Percentiles rank a stretch among this genome's conserved stretches.
phyloP scores from a whole-genome alignment of 2,113 vertebrate species.

The Vulpes ferrilata region DNA sequence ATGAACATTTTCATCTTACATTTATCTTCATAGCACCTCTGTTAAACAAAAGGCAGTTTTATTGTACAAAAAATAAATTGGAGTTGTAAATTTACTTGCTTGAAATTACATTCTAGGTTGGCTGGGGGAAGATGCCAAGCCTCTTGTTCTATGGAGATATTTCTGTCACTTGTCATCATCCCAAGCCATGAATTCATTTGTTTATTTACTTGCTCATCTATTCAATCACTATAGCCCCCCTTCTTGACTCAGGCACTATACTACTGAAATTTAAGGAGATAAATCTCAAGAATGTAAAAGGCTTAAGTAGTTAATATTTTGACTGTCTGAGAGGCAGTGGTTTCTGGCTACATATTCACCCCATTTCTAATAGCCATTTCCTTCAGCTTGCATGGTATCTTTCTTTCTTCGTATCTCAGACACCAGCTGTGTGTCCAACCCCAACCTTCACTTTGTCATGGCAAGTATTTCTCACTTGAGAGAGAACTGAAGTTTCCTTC shows the following conservation, averaged over 20 bases:
- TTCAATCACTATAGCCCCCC: not conserved
- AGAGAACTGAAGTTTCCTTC: not conserved
- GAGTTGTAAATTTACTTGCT: constrained; percentile 9
- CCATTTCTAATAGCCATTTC: not conserved
- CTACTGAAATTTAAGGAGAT: not conserved
- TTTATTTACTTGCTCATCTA: not conserved
- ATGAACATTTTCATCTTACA: not conserved
- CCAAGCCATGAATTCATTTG: not conserved
- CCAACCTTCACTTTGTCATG: not conserved
- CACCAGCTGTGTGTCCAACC: not conserved
- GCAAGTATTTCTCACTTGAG: not conserved
- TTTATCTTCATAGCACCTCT: constrained; percentile 12
- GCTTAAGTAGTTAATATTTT: not conserved
- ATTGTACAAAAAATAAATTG: not conserved
- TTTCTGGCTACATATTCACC: too few species aligned
- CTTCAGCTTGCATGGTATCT: not conserved
- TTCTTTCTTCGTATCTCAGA: not conserved
- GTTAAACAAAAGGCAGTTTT: constrained; percentile 12
- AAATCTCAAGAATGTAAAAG: not conserved
- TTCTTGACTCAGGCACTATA: not conserved
- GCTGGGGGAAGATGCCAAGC: not conserved
- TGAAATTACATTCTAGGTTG: not conserved
- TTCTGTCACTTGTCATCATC: not conserved
- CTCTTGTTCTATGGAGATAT: not conserved
- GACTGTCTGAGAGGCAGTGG: not conserved